Conservation (phyloP, 2,888 invertebrate genomes). For the Ecdyonurus torrentis region DNA sequence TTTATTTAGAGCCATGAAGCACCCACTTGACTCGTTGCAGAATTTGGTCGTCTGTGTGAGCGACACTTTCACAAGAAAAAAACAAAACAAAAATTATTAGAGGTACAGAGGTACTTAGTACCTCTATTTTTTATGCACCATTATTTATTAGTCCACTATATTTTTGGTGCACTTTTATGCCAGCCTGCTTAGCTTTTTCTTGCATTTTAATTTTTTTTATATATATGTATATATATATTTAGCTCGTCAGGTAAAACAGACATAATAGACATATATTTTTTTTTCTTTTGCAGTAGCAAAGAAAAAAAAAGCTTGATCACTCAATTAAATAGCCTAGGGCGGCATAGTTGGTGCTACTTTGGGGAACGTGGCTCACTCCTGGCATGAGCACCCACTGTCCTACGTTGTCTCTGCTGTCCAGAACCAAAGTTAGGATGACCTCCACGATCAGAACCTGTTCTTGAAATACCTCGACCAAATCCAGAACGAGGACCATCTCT, state of each 20-base stretch:
- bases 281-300: neutral
- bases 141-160: neutral
- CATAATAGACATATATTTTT: too few species aligned
- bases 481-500: neutral
- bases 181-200: neutral
- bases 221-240: too few species aligned
- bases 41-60: neutral
- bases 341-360: slow-evolving; percentile 23
- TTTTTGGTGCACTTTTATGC: neutral
- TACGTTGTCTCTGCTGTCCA: slow-evolving; percentile 12
- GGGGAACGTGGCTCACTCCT: slow-evolving; percentile 23
- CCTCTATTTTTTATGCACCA: neutral
- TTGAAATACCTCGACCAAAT: neutral
- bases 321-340: neutral
- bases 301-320: neutral
- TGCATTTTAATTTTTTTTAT: too few species aligned
- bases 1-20: neutral
- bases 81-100: too few species aligned
- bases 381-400: slow-evolving; percentile 20
- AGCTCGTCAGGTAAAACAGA: too few species aligned
- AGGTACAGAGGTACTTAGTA: neutral
- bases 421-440: slow-evolving; percentile 1
- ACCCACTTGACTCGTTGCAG: neutral
- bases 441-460: neutral
- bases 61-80: neutral